Base-by-base conservation (phyloP, 2,113 vertebrate genomes). In the Chrysochloris asiatica region DNA sequence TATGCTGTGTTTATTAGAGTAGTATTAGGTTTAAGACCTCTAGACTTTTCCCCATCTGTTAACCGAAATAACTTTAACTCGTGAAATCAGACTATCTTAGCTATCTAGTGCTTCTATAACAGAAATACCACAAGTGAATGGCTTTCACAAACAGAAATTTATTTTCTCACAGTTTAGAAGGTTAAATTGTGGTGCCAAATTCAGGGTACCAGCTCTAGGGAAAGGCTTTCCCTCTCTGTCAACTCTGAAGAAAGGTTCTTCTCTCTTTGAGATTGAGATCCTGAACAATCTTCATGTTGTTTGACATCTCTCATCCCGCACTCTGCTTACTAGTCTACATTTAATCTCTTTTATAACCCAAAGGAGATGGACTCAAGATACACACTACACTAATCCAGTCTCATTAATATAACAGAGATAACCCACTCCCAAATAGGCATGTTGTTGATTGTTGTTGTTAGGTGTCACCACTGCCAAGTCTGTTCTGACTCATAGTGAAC, bases 21-120 rank as follows among this genome's bases (percentile, higher is more conserved):
- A 88, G 17, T 75, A 92, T 97, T 97, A 96, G 92, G 88, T 97
- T 97, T 98, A 97, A 96, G 95, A 96, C 95, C 96, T 97, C 54
- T 88, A 98, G 96, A 97, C 75, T 95, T 97, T 95, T 93, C 9
- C 28, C 94, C 97, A 97, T 97, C 96, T 97, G 96, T 95, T 97
- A 93, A 92, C 76, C 95, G 90, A 94, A 97, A 96, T 90, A 96
- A 90, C 21, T 96, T 97, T 96, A 92, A 92, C 77, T 94, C 92
- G 73, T 94, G 78, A 92, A 97, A 92, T 90, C 14, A 95, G 93
- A 69, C n/a, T 69, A 26, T 69, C n/a, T 69, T 38, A 69, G n/a
- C 1, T 41, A 38, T 38, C 36, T 38, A 69, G 67, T 69, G 67
- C 19, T 22, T 4, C 36, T 69, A 69, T 38, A 69, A 33, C 67